Percentiles rank a stretch among this genome's conserved stretches.
phyloP scores from a whole-genome alignment of 2,113 vertebrate species.

The Urocitellus parryii region DNA sequence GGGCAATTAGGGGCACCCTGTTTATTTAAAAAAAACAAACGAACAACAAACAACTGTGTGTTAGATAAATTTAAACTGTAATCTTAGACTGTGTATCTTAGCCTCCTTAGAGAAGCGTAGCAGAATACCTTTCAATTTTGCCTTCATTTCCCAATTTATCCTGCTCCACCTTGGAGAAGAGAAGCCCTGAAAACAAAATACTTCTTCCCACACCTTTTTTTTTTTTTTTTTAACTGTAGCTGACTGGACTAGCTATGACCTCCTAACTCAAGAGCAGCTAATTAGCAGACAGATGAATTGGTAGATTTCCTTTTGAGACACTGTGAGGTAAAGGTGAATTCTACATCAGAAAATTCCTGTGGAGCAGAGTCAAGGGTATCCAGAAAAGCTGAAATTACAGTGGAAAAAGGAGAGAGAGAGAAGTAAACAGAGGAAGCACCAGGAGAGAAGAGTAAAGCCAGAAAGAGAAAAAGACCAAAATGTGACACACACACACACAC shows the following conservation, averaged over 20 bases:
- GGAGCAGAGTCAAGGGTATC: neutral
- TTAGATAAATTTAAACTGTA: slow-evolving; percentile 31
- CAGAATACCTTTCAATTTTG: neutral
- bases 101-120: neutral
- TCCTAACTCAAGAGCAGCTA: slow-evolving; percentile 20
- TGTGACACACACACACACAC: too few relatives aligned
- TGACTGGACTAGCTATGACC: neutral
- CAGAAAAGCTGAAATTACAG: neutral
- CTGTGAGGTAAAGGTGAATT: neutral
- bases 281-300: neutral
- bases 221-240: neutral
- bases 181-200: neutral
- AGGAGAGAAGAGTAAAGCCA: neutral
- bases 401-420: neutral
- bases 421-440: neutral
- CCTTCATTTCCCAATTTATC: neutral
- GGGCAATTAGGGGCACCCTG: neutral
- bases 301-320: neutral
- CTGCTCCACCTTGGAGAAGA: neutral
- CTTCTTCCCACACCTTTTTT: too few relatives aligned
- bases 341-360: neutral
- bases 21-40: neutral
- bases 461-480: neutral
- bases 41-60: too few relatives aligned
- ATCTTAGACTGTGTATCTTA: neutral